phyloP scores from a whole-genome alignment of 2,888 invertebrate genomes.

The Lycophotia porphyrea region DNA sequence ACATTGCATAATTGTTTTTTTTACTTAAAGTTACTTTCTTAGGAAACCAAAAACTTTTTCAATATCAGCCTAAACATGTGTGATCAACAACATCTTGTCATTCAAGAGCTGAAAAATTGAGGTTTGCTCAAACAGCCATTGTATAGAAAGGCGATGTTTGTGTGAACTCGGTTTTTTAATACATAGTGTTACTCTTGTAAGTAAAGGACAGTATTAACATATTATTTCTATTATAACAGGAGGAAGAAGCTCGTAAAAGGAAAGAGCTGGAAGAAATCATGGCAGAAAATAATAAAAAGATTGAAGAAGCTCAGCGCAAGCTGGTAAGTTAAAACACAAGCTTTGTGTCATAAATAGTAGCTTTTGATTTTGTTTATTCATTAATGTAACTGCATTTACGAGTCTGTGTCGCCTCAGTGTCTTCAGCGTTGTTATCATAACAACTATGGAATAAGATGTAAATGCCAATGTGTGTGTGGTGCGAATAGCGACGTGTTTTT shows the following conservation, averaged over 20 bases:
- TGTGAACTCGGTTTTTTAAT: constrained; percentile 56
- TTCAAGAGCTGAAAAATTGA: constrained; percentile 50
- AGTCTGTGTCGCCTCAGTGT: not conserved
- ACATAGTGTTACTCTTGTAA: constrained; percentile 58
- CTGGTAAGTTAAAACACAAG: constrained; percentile 92
- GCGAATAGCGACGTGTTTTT: not conserved
- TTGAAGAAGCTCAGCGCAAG: constrained; percentile 99
- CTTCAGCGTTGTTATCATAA: not conserved
- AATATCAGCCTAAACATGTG: constrained; percentile 33
- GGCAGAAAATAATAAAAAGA: constrained; percentile 99
- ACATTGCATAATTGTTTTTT: constrained; percentile 49
- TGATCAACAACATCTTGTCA: constrained; percentile 45
- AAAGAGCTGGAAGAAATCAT: constrained; percentile 98
- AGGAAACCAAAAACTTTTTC: constrained; percentile 43
- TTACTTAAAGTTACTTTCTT: constrained; percentile 45
- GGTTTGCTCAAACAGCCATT: constrained; percentile 41
- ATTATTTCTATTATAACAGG: constrained; percentile 93
- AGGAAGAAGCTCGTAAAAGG: constrained; percentile 98
- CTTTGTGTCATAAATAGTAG: not conserved
- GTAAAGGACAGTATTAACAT: constrained; percentile 79
- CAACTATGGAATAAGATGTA: constrained; percentile 1
- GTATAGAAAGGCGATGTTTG: constrained; percentile 47
- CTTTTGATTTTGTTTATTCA: not conserved
- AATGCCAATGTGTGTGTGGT: not conserved
- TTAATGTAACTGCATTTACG: not conserved